Evolutionary conservation across 2,888 invertebrate species (phyloP).

Genomic region (Pogonocherus hispidulus): DNA sequence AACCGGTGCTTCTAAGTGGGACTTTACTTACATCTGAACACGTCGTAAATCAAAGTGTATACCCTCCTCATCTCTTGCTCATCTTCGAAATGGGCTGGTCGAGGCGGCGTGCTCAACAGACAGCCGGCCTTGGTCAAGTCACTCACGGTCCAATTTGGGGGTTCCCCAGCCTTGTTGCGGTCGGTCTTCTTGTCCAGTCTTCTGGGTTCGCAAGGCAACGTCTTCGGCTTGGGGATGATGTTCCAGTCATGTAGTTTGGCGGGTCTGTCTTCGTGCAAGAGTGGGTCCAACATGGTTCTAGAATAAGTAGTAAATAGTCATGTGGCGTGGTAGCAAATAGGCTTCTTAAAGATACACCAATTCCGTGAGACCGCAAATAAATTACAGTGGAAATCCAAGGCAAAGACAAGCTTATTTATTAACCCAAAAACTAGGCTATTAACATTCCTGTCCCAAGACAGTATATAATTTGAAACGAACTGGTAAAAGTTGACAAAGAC

Average conservation of each 20-base stretch:
- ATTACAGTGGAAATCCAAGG: too few species aligned
- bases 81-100: constrained; percentile 71
- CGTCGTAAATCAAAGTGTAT: constrained; percentile 81
- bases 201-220: constrained; percentile 22
- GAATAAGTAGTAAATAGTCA: too few species aligned
- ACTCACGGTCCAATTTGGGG: constrained; percentile 66
- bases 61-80: constrained; percentile 83
- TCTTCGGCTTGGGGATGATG: constrained; percentile 58
- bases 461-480: too few species aligned
- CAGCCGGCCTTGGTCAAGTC: constrained; percentile 73
- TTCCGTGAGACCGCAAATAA: too few species aligned
- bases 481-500: too few species aligned
- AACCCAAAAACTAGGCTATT: too few species aligned
- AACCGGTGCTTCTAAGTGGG: too few species aligned
- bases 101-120: constrained; percentile 71
- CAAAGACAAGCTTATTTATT: too few species aligned
- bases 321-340: too few species aligned
- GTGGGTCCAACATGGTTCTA: constrained; percentile 48
- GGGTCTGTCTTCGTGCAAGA: constrained; percentile 51
- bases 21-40: constrained; percentile 77
- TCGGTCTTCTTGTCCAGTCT: constrained; percentile 18
- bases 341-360: too few species aligned
- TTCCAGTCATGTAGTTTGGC: constrained; percentile 65
- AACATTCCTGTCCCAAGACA: too few species aligned
- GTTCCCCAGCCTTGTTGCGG: constrained; percentile 36